Conservation (phyloP, 2,797 vertebrate genomes). For the Mus caroli region DNA sequence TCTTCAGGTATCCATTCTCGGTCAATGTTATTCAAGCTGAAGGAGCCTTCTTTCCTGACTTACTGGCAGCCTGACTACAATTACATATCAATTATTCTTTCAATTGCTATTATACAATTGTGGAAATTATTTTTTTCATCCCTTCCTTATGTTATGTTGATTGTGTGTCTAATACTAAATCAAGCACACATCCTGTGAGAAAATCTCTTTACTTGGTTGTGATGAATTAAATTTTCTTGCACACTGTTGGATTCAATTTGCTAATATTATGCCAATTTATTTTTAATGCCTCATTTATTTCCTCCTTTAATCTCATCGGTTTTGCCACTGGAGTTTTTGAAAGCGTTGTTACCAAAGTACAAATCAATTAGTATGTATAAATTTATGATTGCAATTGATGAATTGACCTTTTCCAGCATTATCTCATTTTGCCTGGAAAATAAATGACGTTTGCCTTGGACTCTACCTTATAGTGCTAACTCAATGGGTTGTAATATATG, state of each 20-base stretch:
- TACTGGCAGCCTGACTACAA: neutral
- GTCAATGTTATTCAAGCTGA: neutral
- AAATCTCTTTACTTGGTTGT: neutral
- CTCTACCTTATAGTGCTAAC: neutral
- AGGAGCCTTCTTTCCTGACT: neutral
- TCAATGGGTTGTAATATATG: neutral
- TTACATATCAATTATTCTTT: neutral
- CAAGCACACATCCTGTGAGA: neutral
- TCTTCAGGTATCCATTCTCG: neutral
- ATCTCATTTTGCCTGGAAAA: neutral
- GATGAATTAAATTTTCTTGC: slow-evolving; percentile 1
- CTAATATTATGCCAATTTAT: slow-evolving; percentile 36
- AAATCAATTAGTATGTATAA: neutral
- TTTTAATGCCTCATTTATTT: neutral
- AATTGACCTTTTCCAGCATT: neutral
- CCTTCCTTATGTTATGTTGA: neutral
- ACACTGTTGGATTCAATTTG: neutral
- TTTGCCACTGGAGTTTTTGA: slow-evolving; percentile 2
- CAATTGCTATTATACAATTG: neutral
- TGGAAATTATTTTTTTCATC: neutral
- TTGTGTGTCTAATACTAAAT: slow-evolving; percentile 37
- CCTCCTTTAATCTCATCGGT: neutral
- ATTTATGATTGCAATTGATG: slow-evolving; percentile 23
- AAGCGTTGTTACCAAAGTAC: neutral
- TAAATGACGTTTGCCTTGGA: neutral